phyloP scores from a whole-genome alignment of 2,113 vertebrate genomes.

The Pantherophis guttatus region DNA sequence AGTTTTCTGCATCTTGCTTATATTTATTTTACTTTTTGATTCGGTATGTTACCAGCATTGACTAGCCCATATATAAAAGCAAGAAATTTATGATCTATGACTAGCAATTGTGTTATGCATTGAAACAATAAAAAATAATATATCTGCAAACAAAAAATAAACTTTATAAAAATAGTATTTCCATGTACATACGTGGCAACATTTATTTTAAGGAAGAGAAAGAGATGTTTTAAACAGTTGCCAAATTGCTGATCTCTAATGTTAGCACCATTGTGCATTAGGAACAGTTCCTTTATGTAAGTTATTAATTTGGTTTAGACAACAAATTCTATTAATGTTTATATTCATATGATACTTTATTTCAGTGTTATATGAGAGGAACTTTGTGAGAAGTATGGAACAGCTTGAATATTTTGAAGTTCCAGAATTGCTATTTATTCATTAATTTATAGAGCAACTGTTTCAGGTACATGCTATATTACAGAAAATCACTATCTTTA shows the following conservation, averaged over 20 bases:
- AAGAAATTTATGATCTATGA: background rate
- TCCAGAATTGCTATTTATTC: background rate
- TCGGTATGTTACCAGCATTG: background rate
- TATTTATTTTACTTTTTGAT: background rate
- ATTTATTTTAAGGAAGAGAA: background rate
- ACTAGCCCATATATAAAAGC: background rate
- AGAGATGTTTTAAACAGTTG: background rate
- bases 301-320: background rate
- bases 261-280: background rate
- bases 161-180: background rate
- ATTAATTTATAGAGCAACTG: background rate
- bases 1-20: background rate
- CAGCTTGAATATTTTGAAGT: background rate
- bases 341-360: background rate
- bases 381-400: background rate
- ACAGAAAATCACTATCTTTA: background rate
- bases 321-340: background rate
- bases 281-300: background rate
- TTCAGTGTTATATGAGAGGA: background rate
- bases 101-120: background rate
- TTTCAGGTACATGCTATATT: background rate
- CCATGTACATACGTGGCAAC: background rate
- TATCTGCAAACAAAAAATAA: background rate
- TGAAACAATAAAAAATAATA: background rate
- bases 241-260: background rate